These are phyloP conservation scores for Hymenopus coronatus DNA, from an alignment of 2,888 invertebrate genomes.

Conservation along the genomic window DNA sequence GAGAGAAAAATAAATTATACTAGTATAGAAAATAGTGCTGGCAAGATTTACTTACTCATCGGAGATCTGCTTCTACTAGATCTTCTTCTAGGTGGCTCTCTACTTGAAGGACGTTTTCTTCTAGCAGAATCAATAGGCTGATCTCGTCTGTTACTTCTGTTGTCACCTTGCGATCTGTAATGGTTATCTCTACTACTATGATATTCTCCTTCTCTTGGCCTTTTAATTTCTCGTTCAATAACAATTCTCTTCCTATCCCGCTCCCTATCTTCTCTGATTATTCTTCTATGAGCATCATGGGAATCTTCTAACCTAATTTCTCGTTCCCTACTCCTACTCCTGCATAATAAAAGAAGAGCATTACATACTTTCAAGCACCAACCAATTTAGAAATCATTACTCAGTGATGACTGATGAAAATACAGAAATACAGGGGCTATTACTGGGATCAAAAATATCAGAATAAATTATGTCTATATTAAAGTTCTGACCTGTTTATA, in stretches of 20 bases:
- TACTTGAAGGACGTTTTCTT: constrained; percentile 16
- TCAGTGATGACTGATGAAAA: no score
- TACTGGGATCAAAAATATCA: no score
- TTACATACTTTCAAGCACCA: neutral
- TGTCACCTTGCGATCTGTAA: neutral
- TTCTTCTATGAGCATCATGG: constrained; percentile 15
- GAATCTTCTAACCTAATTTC: constrained; percentile 26
- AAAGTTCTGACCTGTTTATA: no score
- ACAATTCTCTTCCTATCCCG: neutral
- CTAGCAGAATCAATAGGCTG: neutral
- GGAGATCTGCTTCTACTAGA: constrained; percentile 24
- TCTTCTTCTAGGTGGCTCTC: constrained; percentile 31
- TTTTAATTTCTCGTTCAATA: constrained; percentile 14
- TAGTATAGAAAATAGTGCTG: neutral
- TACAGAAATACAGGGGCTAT: no score
- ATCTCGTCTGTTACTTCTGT: neutral
- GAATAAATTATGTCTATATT: no score
- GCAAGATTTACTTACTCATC: neutral
- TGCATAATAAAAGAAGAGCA: neutral
- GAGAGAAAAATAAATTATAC: no score
- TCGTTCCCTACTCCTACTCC: constrained; percentile 37
- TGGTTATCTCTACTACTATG: neutral
- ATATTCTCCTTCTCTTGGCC: constrained; percentile 15
- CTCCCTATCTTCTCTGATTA: neutral
- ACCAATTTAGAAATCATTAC: neutral